Percentiles rank a stretch among this genome's conserved stretches.
Evolutionary conservation across 2,888 invertebrate genomes (phyloP).

Genomic region (Barypeithes pellucidus): DNA sequence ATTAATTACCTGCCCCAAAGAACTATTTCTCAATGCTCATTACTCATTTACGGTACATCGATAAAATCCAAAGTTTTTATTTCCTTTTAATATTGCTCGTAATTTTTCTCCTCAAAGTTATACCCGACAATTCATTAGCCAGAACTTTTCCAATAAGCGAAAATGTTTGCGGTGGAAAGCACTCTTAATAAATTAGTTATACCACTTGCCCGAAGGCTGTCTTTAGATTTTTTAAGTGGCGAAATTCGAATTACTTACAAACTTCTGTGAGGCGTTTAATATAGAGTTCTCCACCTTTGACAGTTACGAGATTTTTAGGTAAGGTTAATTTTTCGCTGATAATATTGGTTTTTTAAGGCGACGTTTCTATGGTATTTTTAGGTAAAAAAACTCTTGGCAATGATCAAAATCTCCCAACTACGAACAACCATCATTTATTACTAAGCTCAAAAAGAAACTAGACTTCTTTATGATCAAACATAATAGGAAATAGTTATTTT

Average conservation of each 20-base stretch:
- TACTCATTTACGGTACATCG: not conserved
- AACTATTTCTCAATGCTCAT: not conserved
- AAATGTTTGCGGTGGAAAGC: slow-evolving; percentile 33
- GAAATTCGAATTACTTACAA: not conserved
- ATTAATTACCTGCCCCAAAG: not conserved
- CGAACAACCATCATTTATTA: no score
- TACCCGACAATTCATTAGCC: slow-evolving; percentile 27
- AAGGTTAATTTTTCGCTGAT: no score
- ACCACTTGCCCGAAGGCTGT: slow-evolving; percentile 18
- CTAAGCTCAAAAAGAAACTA: no score
- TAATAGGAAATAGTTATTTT: no score
- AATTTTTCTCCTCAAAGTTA: slow-evolving; percentile 27
- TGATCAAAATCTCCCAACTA: no score
- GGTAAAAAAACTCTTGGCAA: no score
- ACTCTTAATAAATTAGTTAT: slow-evolving; percentile 32
- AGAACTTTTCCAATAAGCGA: slow-evolving; percentile 45
- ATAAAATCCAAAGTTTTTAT: slow-evolving; percentile 17
- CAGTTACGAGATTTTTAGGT: no score
- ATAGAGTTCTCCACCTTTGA: not conserved
- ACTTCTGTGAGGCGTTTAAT: not conserved
- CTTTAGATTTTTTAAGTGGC: not conserved
- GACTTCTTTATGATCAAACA: no score
- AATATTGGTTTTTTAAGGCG: no score
- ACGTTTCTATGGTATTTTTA: no score
- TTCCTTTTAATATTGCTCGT: slow-evolving; percentile 20